Base-by-base conservation (phyloP, 2,797 vertebrate genomes). In the Gymnocypris eckloni region DNA sequence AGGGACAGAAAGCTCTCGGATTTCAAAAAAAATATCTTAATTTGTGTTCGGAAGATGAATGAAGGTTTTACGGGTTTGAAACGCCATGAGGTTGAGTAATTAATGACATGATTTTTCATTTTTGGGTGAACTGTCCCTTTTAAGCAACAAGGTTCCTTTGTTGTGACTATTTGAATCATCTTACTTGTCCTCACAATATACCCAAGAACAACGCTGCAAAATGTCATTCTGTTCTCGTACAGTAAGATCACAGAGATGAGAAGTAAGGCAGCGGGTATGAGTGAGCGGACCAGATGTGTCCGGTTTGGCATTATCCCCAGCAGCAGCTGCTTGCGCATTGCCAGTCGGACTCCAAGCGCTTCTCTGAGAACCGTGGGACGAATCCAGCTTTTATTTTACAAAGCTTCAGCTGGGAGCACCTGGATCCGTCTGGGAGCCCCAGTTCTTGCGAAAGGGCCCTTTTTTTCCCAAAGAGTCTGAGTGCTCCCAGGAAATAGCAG, bases 351-450 rank as follows among this genome's bases (percentile, higher is more conserved):
- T 73, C 75, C 78, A 81, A 25, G 25, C 37, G 76, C n/a, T 73
- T 28, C 22, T 39, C 77, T 52, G 43, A 72, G 56, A 69, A 73
- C 82, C 70, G 1, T 4, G 18, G 22, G 69, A 69, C 10, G 25
- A 77, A 43, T 81, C 22, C 48, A 71, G 61, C 41, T 82, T 82
- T 82, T 83, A 80, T 82, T 90, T 76, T 3, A 10, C 2, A 37
- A 37, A 37, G 12, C 59, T 75, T 86, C 82, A 82, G 66, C 73
- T 82, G 82, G 41, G 39, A 84, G 54, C 87, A 84, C 89, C 87
- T 82, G 82, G 73, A 50, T 37, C 25, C 8, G 11, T 41, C 76
- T 66, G 33, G 48, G 33, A 77, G 41, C 43, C 73, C 70, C 33
- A n/a, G 25, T n/a, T 84, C 64, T 78, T 56, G 8, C 16, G n/a